A percentile compares a stretch with the other conserved stretches of the same genome.
Evolutionary conservation across 1,140 invertebrate genomes (phyloP).

Genomic region (Tachypleus tridentatus): DNA sequence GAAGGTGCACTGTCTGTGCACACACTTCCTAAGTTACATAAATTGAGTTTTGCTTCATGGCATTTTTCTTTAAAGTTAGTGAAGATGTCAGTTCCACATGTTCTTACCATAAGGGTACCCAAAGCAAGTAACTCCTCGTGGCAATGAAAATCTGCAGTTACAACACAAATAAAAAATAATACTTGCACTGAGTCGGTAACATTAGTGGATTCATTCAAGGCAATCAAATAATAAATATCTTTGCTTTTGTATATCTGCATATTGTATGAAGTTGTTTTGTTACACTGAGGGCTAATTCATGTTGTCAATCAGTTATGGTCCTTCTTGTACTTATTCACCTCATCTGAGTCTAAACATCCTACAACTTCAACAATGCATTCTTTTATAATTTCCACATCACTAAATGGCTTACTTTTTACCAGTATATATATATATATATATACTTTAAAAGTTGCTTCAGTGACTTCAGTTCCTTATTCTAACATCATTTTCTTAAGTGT

Average conservation of each 20-base stretch:
- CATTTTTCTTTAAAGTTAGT: constrained; percentile 1
- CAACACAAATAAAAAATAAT: constrained; percentile 2
- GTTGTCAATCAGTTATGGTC: not conserved
- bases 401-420: no score
- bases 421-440: no score
- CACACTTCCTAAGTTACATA: not conserved
- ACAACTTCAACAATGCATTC: no score
- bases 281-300: constrained; percentile 4
- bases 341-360: not conserved
- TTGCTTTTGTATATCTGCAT: not conserved
- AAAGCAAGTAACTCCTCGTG: constrained; percentile 1
- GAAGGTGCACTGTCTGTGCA: not conserved
- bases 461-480: no score
- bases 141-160: constrained; percentile 1
- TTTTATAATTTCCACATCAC: no score
- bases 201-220: constrained; percentile 1
- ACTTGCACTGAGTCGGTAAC: not conserved
- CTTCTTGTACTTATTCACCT: constrained; percentile 1
- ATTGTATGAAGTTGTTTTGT: constrained; percentile 1
- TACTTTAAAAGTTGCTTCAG: no score
- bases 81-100: not conserved
- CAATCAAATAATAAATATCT: constrained; percentile 2
- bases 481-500: no score
- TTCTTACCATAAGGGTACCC: not conserved
- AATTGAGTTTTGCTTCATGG: not conserved